Conservation (phyloP, 2,797 vertebrate species). For the Cuculus canorus region DNA sequence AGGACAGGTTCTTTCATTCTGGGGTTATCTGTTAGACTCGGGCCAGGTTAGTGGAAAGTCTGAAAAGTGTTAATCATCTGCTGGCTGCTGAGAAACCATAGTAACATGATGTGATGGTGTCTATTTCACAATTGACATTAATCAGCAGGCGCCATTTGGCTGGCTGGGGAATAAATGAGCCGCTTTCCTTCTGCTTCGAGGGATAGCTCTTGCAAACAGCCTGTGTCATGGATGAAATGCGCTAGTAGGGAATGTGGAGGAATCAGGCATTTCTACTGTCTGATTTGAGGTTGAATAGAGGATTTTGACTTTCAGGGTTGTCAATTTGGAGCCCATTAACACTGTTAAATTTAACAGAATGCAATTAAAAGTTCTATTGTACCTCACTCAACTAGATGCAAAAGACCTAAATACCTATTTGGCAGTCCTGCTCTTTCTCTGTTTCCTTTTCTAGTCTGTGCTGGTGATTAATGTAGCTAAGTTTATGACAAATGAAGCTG, state of each 20-base stretch:
- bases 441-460: conserved; percentile 6
- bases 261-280: background rate
- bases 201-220: background rate
- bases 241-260: background rate
- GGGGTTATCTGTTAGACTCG: background rate
- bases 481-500: conserved; percentile 39
- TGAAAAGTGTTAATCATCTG: conserved; percentile 3
- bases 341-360: conserved; percentile 37
- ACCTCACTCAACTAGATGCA: background rate
- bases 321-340: background rate
- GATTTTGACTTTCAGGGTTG: background rate
- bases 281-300: conserved; percentile 6
- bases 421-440: background rate
- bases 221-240: background rate
- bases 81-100: background rate
- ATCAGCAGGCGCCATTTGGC: background rate
- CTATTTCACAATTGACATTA: background rate
- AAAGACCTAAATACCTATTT: conserved; percentile 18
- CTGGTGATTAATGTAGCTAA: conserved; percentile 14
- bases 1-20: conserved; percentile 4
- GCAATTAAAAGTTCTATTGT: conserved; percentile 24
- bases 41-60: background rate
- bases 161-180: background rate
- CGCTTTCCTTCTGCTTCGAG: background rate
- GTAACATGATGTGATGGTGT: background rate